Conservation (phyloP, 2,888 invertebrate genomes). For the Polymixis lichenea region DNA sequence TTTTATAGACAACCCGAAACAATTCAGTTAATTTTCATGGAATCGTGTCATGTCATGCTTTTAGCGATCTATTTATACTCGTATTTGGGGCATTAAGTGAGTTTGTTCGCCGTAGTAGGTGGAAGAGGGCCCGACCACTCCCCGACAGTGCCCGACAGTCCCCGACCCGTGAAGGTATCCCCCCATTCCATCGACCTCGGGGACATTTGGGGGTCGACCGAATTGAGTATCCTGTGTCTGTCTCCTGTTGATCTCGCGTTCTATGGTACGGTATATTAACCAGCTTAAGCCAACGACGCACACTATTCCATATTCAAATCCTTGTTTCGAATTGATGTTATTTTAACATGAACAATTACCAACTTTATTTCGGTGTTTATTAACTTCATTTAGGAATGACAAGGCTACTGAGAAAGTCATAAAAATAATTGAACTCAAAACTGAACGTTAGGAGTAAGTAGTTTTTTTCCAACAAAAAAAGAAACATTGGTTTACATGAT, state of each 20-base stretch:
- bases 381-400: not conserved
- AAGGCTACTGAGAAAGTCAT: no score
- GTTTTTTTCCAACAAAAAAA: not conserved
- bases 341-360: not conserved
- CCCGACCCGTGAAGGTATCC: slow-evolving; percentile 36
- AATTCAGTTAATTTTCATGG: not conserved
- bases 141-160: slow-evolving; percentile 30
- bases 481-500: no score
- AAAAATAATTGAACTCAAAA: not conserved
- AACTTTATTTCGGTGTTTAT: not conserved
- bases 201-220: slow-evolving; percentile 55
- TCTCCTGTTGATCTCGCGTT: slow-evolving; percentile 38
- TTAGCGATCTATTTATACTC: slow-evolving; percentile 18
- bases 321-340: not conserved
- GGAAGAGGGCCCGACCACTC: slow-evolving; percentile 32
- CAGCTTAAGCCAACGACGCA: not conserved
- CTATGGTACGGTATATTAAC: slow-evolving; percentile 16
- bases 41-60: slow-evolving; percentile 1
- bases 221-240: slow-evolving; percentile 23
- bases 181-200: slow-evolving; percentile 55
- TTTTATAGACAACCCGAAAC: slow-evolving; percentile 7
- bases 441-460: not conserved
- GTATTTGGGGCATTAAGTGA: slow-evolving; percentile 39
- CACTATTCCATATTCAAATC: not conserved
- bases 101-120: slow-evolving; percentile 38